phyloP scores from a whole-genome alignment of 2,113 vertebrate species.

The Gymnogyps californianus region DNA sequence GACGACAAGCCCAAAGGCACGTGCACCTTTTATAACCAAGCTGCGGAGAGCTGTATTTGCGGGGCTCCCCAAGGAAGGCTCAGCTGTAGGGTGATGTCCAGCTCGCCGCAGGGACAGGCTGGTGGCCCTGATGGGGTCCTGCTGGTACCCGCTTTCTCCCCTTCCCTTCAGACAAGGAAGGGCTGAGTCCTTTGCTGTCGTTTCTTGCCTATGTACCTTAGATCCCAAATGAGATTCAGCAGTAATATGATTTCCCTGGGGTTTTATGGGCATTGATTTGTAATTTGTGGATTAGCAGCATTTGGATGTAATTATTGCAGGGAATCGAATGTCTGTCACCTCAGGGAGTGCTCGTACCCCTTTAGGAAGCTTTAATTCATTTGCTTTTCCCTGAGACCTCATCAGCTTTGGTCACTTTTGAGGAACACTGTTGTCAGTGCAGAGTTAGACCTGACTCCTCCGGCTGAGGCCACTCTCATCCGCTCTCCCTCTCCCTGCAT shows the following conservation, averaged over 20 bases:
- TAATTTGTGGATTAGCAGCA: constrained; percentile 60
- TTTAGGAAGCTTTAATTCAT: constrained; percentile 12
- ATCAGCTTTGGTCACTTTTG: background rate
- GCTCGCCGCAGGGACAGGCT: background rate
- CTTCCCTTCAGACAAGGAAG: background rate
- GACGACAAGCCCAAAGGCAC: background rate
- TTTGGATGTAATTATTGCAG: constrained; percentile 57
- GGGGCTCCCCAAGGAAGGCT: background rate
- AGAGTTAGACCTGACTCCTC: background rate
- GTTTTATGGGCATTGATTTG: constrained; percentile 28
- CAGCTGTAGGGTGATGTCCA: background rate
- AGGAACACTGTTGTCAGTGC: background rate
- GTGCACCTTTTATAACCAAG: background rate
- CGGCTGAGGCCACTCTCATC: background rate
- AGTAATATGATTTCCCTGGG: constrained; percentile 40
- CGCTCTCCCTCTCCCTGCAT: background rate
- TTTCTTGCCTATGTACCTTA: background rate
- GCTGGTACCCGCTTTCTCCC: background rate
- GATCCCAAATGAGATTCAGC: background rate
- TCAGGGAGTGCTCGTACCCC: background rate
- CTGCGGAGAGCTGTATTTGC: accelerated
- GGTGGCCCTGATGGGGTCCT: background rate
- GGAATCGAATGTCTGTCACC: constrained; percentile 41
- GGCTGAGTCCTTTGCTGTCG: background rate
- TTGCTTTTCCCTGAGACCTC: constrained; percentile 9